phyloP scores from a whole-genome alignment of 2,888 invertebrate species.

The Ichneumon xanthorius region DNA sequence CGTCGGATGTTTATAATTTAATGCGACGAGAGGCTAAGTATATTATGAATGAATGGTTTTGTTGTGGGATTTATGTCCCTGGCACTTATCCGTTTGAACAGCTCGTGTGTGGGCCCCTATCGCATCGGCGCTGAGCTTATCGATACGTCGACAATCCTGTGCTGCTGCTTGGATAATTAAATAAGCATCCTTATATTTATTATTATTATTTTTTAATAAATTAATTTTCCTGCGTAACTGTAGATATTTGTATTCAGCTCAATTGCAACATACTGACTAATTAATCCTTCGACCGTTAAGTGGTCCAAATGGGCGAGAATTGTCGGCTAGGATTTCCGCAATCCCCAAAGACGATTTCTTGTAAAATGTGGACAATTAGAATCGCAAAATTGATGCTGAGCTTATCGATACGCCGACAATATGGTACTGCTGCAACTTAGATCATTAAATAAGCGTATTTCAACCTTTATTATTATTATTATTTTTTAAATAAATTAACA shows the following conservation, averaged over 20 bases:
- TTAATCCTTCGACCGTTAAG: too few relatives aligned
- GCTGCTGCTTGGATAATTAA: not conserved
- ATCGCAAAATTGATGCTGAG: too few relatives aligned
- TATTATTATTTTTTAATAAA: not conserved
- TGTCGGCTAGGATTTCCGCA: too few relatives aligned
- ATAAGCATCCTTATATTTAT: not conserved
- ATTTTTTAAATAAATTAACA: not conserved
- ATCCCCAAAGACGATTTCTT: too few relatives aligned
- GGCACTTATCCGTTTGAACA: slow-evolving; percentile 16
- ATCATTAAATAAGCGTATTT: not conserved
- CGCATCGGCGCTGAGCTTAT: slow-evolving; percentile 24
- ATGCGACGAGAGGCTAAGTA: slow-evolving; percentile 39
- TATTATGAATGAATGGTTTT: slow-evolving; percentile 65
- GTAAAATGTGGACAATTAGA: too few relatives aligned
- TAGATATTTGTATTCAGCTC: too few relatives aligned
- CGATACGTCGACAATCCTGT: slow-evolving; percentile 3
- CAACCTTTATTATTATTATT: too few relatives aligned
- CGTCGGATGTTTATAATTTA: slow-evolving; percentile 63
- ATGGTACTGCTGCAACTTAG: too few relatives aligned
- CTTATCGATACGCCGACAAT: too few relatives aligned
- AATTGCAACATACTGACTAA: too few relatives aligned
- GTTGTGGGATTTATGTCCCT: slow-evolving; percentile 51
- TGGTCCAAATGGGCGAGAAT: too few relatives aligned
- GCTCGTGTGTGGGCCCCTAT: slow-evolving; percentile 46
- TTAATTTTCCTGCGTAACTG: not conserved